These are phyloP conservation scores for Drosophila kohkoa DNA, from an alignment of 1,140 invertebrate species.

Conservation along the genomic window DNA sequence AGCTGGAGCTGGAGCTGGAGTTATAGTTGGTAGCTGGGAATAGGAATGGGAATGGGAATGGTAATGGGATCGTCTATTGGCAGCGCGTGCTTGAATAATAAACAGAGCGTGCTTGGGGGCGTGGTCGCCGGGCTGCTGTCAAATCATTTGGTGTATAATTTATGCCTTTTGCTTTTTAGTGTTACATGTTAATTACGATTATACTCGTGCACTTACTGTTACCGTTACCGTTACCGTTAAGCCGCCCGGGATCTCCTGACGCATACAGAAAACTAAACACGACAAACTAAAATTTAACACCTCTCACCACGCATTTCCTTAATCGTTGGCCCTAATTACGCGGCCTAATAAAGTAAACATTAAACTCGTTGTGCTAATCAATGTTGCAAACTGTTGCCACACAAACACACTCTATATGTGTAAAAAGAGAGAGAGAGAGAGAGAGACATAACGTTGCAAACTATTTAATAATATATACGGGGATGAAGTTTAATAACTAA, in stretches of 20 bases:
- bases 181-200: conserved; percentile 79
- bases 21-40: neutral
- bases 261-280: conserved; percentile 15
- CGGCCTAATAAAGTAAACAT: conserved; percentile 81
- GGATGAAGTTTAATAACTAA: conserved; percentile 29
- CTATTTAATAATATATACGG: conserved; percentile 29
- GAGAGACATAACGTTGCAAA: neutral
- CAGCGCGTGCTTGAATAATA: conserved; percentile 77
- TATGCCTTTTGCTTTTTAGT: conserved; percentile 73
- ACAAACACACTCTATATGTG: conserved; percentile 14
- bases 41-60: neutral
- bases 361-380: conserved; percentile 77
- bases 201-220: conserved; percentile 57
- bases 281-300: conserved; percentile 11
- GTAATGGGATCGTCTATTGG: conserved; percentile 43
- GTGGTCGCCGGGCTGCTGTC: conserved; percentile 36
- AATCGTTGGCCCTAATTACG: conserved; percentile 68
- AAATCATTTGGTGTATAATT: conserved; percentile 75
- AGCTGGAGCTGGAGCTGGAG: neutral
- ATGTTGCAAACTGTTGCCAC: conserved; percentile 67
- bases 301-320: conserved; percentile 9
- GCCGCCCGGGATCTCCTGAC: conserved; percentile 22
- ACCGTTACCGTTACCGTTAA: conserved; percentile 60
- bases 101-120: conserved; percentile 56
- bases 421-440: conserved; percentile 14